These are phyloP conservation scores for Trypoxylon attenuatum DNA, from an alignment of 2,888 invertebrate genomes.

Conservation along the genomic window DNA sequence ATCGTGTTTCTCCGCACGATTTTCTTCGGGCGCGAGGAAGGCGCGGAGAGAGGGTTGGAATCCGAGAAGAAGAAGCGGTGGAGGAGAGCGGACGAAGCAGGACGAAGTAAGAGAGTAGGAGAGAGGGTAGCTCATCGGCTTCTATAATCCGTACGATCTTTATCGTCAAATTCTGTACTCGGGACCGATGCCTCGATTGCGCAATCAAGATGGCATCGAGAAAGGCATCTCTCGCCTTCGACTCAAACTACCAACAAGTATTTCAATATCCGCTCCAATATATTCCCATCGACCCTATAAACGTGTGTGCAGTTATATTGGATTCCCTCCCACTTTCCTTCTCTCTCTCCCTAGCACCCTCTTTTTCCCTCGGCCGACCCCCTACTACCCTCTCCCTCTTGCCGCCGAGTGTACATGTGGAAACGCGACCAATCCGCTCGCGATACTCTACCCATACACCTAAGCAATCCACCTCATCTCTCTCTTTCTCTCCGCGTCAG, in stretches of 20 bases:
- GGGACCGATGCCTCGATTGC: constrained; percentile 66
- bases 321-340: constrained; percentile 60
- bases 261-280: constrained; percentile 73
- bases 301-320: constrained; percentile 73
- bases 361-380: constrained; percentile 22
- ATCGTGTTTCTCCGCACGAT: not conserved
- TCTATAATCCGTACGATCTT: constrained; percentile 65
- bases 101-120: not conserved
- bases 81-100: not conserved
- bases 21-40: not conserved
- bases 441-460: constrained; percentile 11
- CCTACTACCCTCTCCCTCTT: constrained; percentile 10
- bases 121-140: constrained; percentile 34
- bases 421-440: constrained; percentile 19
- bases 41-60: constrained; percentile 3
- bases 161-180: constrained; percentile 66
- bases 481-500: not conserved
- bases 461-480: not conserved
- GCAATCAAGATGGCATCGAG: constrained; percentile 72
- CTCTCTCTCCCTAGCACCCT: constrained; percentile 47
- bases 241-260: constrained; percentile 73
- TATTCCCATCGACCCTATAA: constrained; percentile 70
- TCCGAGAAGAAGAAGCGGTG: not conserved
- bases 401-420: constrained; percentile 1
- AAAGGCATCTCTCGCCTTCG: constrained; percentile 71